Percentiles rank a stretch among this genome's conserved stretches.
Evolutionary conservation across 2,797 vertebrate genomes (phyloP).

Genomic region (Danionella dracula): DNA sequence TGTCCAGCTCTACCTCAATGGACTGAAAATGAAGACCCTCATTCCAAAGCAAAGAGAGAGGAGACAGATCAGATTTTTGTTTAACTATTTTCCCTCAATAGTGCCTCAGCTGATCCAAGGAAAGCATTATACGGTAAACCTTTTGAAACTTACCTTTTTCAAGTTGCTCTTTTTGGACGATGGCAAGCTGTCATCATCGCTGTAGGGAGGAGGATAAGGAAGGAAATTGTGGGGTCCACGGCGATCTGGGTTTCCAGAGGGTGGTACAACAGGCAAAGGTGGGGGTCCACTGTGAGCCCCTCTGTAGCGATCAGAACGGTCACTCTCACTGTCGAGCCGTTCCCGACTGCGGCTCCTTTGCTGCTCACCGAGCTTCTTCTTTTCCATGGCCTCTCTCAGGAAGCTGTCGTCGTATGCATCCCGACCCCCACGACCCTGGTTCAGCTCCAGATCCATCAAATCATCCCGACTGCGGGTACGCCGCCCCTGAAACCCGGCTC

Average conservation of each 20-base stretch:
- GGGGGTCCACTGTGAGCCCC: slow-evolving; percentile 55
- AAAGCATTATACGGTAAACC: too few relatives aligned
- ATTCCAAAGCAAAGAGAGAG: too few relatives aligned
- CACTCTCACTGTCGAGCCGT: slow-evolving; percentile 62
- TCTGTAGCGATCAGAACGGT: slow-evolving; percentile 59
- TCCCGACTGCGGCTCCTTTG: slow-evolving; percentile 69
- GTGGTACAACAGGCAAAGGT: slow-evolving; percentile 61
- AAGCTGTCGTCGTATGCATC: slow-evolving; percentile 74
- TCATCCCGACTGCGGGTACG: slow-evolving; percentile 84
- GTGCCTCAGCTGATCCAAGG: too few relatives aligned
- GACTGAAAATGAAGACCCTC: too few relatives aligned
- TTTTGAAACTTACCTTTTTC: slow-evolving; percentile 67
- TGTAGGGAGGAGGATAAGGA: slow-evolving; percentile 53
- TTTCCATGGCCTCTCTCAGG: slow-evolving; percentile 78
- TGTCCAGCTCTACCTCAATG: too few relatives aligned
- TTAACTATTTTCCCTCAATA: too few relatives aligned
- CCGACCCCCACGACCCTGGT: slow-evolving; percentile 41
- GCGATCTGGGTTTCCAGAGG: slow-evolving; percentile 59
- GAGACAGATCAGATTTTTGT: too few relatives aligned
- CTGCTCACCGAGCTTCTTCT: slow-evolving; percentile 71
- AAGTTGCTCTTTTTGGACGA: slow-evolving; percentile 78
- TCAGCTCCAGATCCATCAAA: slow-evolving; percentile 68
- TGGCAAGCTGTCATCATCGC: slow-evolving; percentile 75
- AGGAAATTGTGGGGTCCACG: slow-evolving; percentile 47
- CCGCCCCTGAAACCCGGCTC: slow-evolving; percentile 50